Evolutionary conservation across 2,113 vertebrate genomes (phyloP), one percentile per base, ranked within the genome.

Genomic region (Pachycephala philippinensis): DNA sequence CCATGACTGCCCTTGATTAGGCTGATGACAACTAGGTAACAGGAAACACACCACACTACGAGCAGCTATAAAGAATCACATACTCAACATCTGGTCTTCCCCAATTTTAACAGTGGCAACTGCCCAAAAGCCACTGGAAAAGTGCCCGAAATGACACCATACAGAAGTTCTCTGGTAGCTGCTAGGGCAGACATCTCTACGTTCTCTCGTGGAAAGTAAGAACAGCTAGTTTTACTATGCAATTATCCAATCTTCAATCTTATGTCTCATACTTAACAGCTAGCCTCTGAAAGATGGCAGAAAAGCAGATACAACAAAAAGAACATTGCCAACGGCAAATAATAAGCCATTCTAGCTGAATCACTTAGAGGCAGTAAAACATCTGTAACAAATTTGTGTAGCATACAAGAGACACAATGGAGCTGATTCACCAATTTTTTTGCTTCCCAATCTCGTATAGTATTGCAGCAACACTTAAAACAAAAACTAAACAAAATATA

Each of bases 351-450:
- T 79, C 49, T 61, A 75, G 13, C 49, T 65, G 60, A 96, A 87
- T 81, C 56, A 75, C 37, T 90, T 27, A n/a, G 37, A 90, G 26
- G 23, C 56, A 82, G 45, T 47, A 39, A 84, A 97, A 96, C 90
- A 96, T 95, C 90, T 96, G 86, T 75, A 96, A 94, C 56, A 90
- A 53, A 96, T 92, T 95, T 94, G 66, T 57, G 56, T 26, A 75
- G 40, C 40, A 26, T 54, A 61, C 28, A 90, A 56, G 52, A 86
- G 47, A 84, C 42, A 95, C 92, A 92, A 79, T 60, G 60, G 44
- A 90, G 45, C 31, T 86, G 79, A 95, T 92, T 87, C 80, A 93
- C 64, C 65, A 60, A 64, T 22, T 57, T 93, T 72, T 87, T 57
- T 30, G 13, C 53, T 90, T 95, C 45, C 35, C 21, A 89, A 39